Conservation (phyloP, 2,888 invertebrate species). For the Platycheirus rosarum region DNA sequence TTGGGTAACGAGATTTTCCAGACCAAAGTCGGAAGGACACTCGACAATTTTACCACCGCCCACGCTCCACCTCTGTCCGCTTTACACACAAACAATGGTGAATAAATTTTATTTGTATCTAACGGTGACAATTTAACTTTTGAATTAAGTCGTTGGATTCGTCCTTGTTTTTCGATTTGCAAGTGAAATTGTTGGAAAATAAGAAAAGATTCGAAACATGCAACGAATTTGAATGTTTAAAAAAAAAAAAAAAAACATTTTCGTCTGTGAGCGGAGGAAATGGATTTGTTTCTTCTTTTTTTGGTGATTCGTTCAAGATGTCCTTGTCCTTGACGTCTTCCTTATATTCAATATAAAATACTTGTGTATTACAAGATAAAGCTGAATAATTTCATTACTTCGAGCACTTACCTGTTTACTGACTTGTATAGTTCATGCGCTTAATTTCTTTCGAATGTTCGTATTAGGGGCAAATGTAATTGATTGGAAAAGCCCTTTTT, state of each 20-base stretch:
- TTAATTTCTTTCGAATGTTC: constrained; percentile 27
- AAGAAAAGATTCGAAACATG: constrained; percentile 20
- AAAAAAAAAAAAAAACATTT: too few relatives aligned
- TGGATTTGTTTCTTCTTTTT: too few relatives aligned
- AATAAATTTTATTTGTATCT: constrained; percentile 49
- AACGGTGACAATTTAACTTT: constrained; percentile 56
- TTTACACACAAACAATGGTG: constrained; percentile 26
- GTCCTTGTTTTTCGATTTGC: constrained; percentile 39
- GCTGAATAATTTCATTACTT: constrained; percentile 16
- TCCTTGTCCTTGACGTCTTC: too few relatives aligned
- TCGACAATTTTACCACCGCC: constrained; percentile 17
- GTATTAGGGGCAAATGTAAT: constrained; percentile 27
- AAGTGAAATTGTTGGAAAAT: constrained; percentile 34
- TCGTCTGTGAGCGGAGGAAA: too few relatives aligned
- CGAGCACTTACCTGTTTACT: constrained; percentile 22
- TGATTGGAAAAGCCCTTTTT: constrained; percentile 31
- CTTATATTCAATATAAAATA: neutral
- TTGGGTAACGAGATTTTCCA: constrained; percentile 52
- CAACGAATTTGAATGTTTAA: constrained; percentile 21
- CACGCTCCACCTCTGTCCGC: neutral
- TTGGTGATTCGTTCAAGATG: too few relatives aligned
- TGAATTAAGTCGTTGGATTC: constrained; percentile 36
- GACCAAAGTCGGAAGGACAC: constrained; percentile 24
- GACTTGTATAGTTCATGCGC: constrained; percentile 22
- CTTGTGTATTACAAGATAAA: neutral